Evolutionary conservation across 2,888 invertebrate species (phyloP).

Genomic region (Caenorhabditis virilis): DNA sequence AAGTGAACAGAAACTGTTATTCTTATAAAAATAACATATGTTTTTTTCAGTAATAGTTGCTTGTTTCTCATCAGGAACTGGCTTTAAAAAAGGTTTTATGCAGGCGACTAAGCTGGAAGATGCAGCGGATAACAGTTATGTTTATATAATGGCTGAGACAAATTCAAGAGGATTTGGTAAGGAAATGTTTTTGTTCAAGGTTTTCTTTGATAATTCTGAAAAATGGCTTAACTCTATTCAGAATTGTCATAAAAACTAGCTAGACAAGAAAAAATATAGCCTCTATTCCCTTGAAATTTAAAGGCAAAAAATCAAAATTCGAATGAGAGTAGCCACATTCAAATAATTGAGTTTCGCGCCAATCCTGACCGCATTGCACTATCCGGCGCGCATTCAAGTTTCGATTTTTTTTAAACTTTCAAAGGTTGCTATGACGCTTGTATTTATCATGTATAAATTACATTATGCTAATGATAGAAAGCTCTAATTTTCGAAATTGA

Average conservation of each 20-base stretch:
- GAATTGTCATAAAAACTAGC: background rate
- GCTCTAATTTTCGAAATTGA: too few species aligned
- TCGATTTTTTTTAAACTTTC: background rate
- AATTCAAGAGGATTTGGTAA: conserved; percentile 33
- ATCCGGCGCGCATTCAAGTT: background rate
- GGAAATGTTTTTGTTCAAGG: background rate
- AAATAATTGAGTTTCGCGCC: too few species aligned
- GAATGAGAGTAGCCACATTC: too few species aligned
- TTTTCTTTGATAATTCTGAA: background rate
- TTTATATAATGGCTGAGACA: conserved; percentile 45
- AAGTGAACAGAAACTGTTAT: conserved; percentile 5
- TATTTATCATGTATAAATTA: background rate
- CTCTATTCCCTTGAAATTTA: too few species aligned
- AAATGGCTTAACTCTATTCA: background rate
- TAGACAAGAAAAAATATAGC: background rate
- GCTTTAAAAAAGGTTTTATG: conserved; percentile 33
- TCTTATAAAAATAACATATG: background rate
- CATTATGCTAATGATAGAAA: too few species aligned
- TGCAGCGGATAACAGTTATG: conserved; percentile 39
- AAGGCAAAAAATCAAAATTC: too few species aligned
- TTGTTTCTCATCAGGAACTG: conserved; percentile 28
- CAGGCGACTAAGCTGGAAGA: conserved; percentile 34
- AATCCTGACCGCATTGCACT: too few species aligned
- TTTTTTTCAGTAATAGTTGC: conserved; percentile 27
- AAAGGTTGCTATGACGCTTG: background rate